Base-by-base conservation (phyloP, 2,888 invertebrate species). In the Autographa gamma region DNA sequence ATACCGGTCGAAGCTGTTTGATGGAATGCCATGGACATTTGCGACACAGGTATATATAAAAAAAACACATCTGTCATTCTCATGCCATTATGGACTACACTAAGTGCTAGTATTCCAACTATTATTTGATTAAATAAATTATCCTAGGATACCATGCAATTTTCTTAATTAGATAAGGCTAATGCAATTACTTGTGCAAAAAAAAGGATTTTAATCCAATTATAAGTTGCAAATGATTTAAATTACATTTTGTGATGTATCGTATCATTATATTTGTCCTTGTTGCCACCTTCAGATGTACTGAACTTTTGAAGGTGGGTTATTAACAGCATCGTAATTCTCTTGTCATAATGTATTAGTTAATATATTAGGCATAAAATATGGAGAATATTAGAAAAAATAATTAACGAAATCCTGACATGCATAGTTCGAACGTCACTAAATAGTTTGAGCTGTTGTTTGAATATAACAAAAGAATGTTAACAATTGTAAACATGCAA, bases 401-500 rank as follows among this genome's bases (percentile, higher is more conserved):
- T 19, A 2, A 6, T 4, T 0, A 54, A n/a, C 19, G 54, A 13
- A 25, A 25, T 19, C 9, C 25, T 56, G 25, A 56, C 48, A 25
- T 56, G 54, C 54, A 56, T 56, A 56, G 61, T 64, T 52, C 7
- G 52, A 6, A 9, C 52, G 18, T 60, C 5, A 18, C 54, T 56
- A 71, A 75, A 71, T 67, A 71, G 5, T 67, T 31, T 64, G 9
- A 14, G 56, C 16, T 76, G 66, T 60, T 62, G 68, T 61, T 56
- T 56, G 4, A 56, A 66, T 69, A 72, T 59, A 80, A 77, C 68
- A 76, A 80, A 66, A 66, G 66, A 32, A 52, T 52, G 52, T 34
- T 62, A 64, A 80, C 72, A 76, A 66, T 66, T 65, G 52, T 63
- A 63, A 59, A 76, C 48, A 54, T 63, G 59, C 43, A 67, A 79